Percentiles rank a stretch among this genome's conserved stretches.
Evolutionary conservation across 2,797 vertebrate genomes (phyloP).

Genomic region (Alectoris magna): DNA sequence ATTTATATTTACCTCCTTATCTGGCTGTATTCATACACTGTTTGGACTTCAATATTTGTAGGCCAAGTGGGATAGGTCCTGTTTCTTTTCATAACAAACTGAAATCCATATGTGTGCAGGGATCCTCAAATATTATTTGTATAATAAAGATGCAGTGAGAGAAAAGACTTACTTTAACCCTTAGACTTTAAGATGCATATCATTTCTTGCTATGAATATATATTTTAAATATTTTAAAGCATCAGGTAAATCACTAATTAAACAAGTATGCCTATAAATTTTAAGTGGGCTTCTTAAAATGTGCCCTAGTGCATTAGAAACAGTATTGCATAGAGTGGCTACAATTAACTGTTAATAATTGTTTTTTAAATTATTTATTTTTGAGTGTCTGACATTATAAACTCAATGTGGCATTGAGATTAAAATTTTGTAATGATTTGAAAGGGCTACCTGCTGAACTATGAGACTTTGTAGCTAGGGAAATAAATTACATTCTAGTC

Average conservation of each 20-base stretch:
- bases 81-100: background rate
- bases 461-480: background rate
- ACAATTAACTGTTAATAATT: background rate
- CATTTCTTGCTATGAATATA: background rate
- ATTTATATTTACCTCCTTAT: background rate
- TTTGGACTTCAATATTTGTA: background rate
- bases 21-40: background rate
- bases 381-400: background rate
- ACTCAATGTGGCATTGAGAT: background rate
- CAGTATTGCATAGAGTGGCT: background rate
- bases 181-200: background rate
- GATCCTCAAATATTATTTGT: accelerated
- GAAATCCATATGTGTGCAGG: background rate
- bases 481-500: constrained; percentile 46
- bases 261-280: background rate
- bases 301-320: background rate
- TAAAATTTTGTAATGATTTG: background rate
- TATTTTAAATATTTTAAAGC: background rate
- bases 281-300: background rate
- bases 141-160: background rate
- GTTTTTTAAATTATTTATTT: background rate
- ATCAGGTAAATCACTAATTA: background rate
- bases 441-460: background rate
- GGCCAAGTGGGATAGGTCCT: background rate
- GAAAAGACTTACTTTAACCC: background rate